Conservation (phyloP, 2,797 vertebrate genomes). For the Acanthornis magna region DNA sequence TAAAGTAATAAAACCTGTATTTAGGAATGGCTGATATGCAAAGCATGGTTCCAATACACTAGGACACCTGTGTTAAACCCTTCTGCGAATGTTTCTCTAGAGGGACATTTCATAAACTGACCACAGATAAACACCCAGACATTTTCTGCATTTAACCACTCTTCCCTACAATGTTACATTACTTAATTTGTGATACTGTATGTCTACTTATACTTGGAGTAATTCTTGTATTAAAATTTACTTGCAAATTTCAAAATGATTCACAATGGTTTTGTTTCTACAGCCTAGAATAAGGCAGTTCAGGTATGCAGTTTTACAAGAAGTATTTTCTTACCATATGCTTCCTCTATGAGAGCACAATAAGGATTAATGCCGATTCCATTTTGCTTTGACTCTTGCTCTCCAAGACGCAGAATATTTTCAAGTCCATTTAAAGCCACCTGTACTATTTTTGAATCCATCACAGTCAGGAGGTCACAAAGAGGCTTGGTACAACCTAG, state of each 20-base stretch:
- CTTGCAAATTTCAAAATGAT: not conserved
- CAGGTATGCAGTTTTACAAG: not conserved
- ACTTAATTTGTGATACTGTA: not conserved
- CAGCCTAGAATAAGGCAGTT: not conserved
- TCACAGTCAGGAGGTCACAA: conserved; percentile 91
- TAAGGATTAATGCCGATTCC: conserved; percentile 87
- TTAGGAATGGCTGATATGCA: not conserved
- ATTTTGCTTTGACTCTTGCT: conserved; percentile 89
- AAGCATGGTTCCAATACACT: not conserved
- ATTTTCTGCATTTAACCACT: not conserved
- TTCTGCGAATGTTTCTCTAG: not conserved
- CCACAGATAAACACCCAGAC: not conserved
- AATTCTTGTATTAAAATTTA: not conserved
- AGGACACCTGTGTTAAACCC: not conserved
- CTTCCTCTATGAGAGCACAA: conserved; percentile 90
- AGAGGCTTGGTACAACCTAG: conserved; percentile 90
- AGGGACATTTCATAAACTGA: not conserved
- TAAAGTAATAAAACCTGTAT: not conserved
- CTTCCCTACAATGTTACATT: not conserved
- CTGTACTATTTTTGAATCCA: conserved; percentile 93
- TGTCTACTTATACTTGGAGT: not conserved
- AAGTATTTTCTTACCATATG: conserved; percentile 81
- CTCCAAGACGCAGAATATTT: conserved; percentile 89
- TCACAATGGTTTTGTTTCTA: not conserved
- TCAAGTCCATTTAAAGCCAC: conserved; percentile 91